phyloP scores from a whole-genome alignment of 37 sponge, comb jelly and placozoan species.

The Amphimedon queenslandica region DNA sequence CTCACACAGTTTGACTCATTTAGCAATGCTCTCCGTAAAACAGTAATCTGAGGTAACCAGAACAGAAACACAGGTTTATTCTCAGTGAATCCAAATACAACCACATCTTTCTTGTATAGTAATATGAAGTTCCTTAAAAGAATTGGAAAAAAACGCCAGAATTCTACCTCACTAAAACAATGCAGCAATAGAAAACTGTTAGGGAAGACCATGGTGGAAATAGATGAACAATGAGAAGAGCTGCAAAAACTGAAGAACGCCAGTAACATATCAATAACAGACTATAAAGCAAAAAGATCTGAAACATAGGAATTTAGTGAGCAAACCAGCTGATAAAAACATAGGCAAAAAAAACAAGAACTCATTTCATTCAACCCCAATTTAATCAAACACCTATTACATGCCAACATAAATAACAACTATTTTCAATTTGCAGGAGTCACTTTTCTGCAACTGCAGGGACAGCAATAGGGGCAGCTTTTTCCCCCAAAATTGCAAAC shows the following conservation, averaged over 20 bases:
- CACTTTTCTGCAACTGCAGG: constrained; percentile 10
- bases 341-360: constrained; percentile 5
- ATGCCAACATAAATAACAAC: constrained; percentile 18
- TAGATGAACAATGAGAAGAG: not conserved
- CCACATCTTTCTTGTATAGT: not conserved
- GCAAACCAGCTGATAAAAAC: constrained; percentile 23
- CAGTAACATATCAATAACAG: not conserved
- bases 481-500: constrained; percentile 35
- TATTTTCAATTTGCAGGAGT: constrained; percentile 20
- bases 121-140: not conserved
- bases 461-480: constrained; percentile 50
- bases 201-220: not conserved
- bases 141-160: not conserved
- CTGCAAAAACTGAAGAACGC: not conserved
- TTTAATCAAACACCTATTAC: constrained; percentile 13
- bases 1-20: not conserved
- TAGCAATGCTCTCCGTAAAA: not conserved
- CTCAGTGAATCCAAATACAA: not conserved
- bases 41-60: not conserved
- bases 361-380: constrained; percentile 16
- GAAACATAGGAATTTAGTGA: not conserved
- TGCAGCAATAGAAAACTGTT: not conserved
- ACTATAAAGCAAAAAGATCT: not conserved
- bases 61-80: not conserved
- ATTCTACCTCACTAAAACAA: not conserved